Percentiles rank a stretch among this genome's conserved stretches.
Conservation (phyloP, 2,113 vertebrate species). For the Platichthys stellatus region DNA sequence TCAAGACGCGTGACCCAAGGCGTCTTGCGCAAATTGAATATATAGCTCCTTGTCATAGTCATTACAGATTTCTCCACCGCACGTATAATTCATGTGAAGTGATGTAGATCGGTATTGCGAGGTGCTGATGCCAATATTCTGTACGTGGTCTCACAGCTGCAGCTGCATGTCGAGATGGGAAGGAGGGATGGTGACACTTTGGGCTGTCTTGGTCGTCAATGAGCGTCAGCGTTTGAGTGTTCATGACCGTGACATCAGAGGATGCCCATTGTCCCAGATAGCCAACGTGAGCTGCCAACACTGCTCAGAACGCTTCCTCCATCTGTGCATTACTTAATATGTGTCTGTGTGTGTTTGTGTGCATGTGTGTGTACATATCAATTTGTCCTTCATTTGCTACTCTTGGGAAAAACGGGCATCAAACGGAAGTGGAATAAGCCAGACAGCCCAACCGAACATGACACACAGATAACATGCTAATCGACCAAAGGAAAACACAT, state of each 20-base stretch:
- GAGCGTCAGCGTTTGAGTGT: not conserved
- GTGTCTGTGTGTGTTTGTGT: not conserved
- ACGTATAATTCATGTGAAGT: conserved; percentile 23
- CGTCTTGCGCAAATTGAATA: conserved; percentile 1
- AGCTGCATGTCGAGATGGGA: not conserved
- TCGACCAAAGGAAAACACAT: conserved; percentile 22
- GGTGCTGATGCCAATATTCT: conserved; percentile 9
- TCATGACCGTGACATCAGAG: conserved; percentile 38
- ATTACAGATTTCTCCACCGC: conserved; percentile 21
- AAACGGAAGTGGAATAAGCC: not conserved
- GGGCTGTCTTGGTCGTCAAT: too few relatives aligned
- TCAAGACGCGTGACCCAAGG: conserved; percentile 2
- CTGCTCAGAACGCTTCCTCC: conserved; percentile 3
- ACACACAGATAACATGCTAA: conserved; percentile 19
- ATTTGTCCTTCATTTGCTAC: not conserved
- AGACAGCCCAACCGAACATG: not conserved
- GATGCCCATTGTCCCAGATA: conserved; percentile 46
- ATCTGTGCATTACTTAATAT: conserved; percentile 20
- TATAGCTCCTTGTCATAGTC: conserved; percentile 1
- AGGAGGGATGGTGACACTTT: too few relatives aligned
- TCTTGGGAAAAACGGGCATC: conserved; percentile 6
- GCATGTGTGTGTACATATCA: not conserved
- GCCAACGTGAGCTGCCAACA: conserved; percentile 17
- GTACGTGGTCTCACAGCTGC: too few relatives aligned
- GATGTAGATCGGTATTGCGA: conserved; percentile 7